phyloP scores from a whole-genome alignment of 2,113 vertebrate species.

The Antechinus stuartii region DNA sequence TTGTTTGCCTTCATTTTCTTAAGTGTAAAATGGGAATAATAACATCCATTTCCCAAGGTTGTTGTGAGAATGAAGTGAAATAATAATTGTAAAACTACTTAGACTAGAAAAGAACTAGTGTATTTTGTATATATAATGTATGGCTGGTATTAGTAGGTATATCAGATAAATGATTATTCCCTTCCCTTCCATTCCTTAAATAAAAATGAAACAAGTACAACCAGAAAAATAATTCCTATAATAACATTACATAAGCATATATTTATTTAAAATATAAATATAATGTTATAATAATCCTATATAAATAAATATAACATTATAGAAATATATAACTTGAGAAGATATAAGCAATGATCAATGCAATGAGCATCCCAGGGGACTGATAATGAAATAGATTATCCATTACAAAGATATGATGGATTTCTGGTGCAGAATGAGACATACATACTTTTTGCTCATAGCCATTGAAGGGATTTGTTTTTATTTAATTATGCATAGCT shows the following conservation, averaged over 20 bases:
- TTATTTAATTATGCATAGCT: not conserved
- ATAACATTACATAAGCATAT: not conserved
- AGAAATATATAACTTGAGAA: not conserved
- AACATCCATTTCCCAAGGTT: not conserved
- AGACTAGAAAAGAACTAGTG: too few relatives aligned
- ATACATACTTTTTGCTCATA: not conserved
- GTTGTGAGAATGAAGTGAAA: not conserved
- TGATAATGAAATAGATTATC: not conserved
- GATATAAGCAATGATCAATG: not conserved
- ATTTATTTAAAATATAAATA: too few relatives aligned
- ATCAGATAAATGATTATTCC: not conserved
- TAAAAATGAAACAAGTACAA: not conserved
- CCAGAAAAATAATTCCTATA: not conserved
- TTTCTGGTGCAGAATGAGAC: not conserved
- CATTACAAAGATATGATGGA: not conserved
- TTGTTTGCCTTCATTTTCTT: not conserved
- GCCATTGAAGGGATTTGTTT: not conserved
- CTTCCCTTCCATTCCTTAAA: not conserved
- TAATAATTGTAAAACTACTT: not conserved
- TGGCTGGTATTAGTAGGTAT: not conserved
- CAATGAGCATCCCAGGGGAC: not conserved
- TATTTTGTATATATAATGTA: not conserved
- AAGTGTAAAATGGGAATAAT: too few relatives aligned
- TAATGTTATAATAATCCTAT: too few relatives aligned
- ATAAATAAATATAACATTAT: not conserved